Evolutionary conservation across 2,797 vertebrate genomes (phyloP), one percentile per base, ranked within the genome.

Genomic region (Acanthurus leucopareius): DNA sequence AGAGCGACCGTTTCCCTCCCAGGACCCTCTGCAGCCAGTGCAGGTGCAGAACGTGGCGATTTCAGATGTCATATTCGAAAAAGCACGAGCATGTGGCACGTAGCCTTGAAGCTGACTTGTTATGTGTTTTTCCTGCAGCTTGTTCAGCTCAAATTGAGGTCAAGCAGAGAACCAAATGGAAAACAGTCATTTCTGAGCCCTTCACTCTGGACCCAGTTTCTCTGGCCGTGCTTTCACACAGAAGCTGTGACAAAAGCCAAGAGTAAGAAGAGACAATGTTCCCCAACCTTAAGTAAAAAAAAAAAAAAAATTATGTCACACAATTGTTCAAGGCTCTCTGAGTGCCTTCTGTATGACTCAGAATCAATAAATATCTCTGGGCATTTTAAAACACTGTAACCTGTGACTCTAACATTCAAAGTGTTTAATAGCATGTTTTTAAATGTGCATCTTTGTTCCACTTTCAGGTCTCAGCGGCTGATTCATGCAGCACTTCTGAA

Each of bases 111-210:
- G 20, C 28, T 62, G 38, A 65, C n/a, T 32, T 35, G 53, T n/a
- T 28, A 2, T 44, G 19, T 35, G 16, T 65, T 47, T 66, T 10
- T 42, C 5, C 47, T 59, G 22, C 48, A 95, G 93, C 85, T 69
- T 81, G 88, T 59, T 83, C 86, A 8, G 73, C 60, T 57, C 88
- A 81, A 40, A 77, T 47, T 16, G 92, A 92, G 52, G 82, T 92
- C 54, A 90, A 74, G 8, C 80, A 86, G 64, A 86, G 80, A 75
- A 71, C 86, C 47, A 90, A 86, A 45, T 93, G 93, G 66, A 94
- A 86, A 86, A 93, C 95, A 0, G 74, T 96, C 15, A 90, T 95
- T 60, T 94, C 94, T 19, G 94, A 94, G 72, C 91, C 93, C 40
- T 79, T 89, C 64, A 86, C 71, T 47, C 64, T 92, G 82, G 94